A percentile compares a stretch with the other conserved stretches of the same genome.
Conservation (phyloP, 2,113 vertebrate genomes). For the Aptenodytes patagonicus region DNA sequence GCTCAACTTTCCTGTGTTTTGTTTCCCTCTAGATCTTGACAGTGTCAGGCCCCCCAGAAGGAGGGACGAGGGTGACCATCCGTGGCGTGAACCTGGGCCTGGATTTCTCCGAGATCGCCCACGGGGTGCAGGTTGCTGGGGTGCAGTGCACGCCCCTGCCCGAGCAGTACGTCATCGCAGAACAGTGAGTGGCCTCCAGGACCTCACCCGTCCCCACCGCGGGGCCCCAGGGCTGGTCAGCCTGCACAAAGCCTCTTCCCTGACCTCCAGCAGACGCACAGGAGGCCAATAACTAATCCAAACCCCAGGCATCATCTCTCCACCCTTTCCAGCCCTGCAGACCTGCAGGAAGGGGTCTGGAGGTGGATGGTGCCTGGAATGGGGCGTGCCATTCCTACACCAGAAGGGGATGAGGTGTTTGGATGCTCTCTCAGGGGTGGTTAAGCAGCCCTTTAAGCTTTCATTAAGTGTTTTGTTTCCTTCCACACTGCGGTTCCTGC, state of each 20-base stretch:
- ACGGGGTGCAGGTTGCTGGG: slow-evolving; percentile 91
- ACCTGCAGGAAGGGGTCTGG: background rate
- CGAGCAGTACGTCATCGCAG: slow-evolving; percentile 91
- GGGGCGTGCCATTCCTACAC: fast-evolving
- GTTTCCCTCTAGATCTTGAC: slow-evolving; percentile 85
- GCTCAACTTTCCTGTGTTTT: background rate
- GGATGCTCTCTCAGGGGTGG: background rate
- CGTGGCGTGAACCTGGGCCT: slow-evolving; percentile 92
- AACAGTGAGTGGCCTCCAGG: slow-evolving; percentile 84
- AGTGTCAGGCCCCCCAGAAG: slow-evolving; percentile 92
- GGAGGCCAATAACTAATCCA: background rate
- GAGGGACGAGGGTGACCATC: slow-evolving; percentile 94
- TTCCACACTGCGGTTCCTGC: background rate
- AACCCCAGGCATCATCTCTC: background rate
- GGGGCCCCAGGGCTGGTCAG: background rate
- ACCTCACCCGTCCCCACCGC: fast-evolving
- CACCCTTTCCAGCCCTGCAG: background rate
- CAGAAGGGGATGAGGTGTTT: background rate
- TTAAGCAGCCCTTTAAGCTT: background rate
- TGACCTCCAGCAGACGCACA: fast-evolving
- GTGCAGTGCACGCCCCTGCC: slow-evolving; percentile 88
- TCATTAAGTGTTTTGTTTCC: background rate
- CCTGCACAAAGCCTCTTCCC: background rate
- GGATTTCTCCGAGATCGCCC: slow-evolving; percentile 91
- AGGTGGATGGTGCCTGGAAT: background rate